Conservation (phyloP, 1,140 invertebrate genomes). For the Polyergus mexicanus region DNA sequence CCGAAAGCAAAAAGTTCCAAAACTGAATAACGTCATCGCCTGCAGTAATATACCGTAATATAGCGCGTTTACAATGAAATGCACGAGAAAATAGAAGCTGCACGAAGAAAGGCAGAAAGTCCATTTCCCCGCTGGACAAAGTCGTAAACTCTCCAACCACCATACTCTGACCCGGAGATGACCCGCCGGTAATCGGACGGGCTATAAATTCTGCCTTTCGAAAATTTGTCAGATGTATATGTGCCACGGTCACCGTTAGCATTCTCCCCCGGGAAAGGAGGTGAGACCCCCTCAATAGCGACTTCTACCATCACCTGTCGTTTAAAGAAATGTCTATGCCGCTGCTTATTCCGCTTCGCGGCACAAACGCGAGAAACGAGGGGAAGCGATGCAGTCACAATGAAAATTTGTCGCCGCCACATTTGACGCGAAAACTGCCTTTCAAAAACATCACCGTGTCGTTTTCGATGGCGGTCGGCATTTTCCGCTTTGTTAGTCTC, state of each 20-base stretch:
- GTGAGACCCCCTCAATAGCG: conserved; percentile 64
- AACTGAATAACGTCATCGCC: conserved; percentile 9
- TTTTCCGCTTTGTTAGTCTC: conserved; percentile 84
- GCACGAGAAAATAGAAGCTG: neutral
- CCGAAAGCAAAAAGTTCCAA: neutral
- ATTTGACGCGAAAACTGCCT: conserved; percentile 84
- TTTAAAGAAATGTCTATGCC: conserved; percentile 67
- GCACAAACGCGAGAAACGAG: conserved; percentile 45
- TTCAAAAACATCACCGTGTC: conserved; percentile 47
- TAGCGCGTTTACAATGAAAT: conserved; percentile 34
- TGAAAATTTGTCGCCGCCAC: conserved; percentile 85
- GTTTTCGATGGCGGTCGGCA: conserved; percentile 58
- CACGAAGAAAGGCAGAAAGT: conserved; percentile 29
- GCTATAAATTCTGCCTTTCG: conserved; percentile 74
- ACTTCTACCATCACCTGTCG: conserved; percentile 81
- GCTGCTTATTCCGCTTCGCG: conserved; percentile 51
- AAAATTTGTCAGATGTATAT: conserved; percentile 80
- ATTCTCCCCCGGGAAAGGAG: conserved; percentile 19
- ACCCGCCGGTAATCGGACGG: conserved; percentile 9
- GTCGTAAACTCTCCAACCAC: conserved; percentile 49
- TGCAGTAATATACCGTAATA: conserved; percentile 34
- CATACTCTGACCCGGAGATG: conserved; percentile 11
- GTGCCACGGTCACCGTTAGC: neutral
- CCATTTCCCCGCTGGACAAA: neutral
- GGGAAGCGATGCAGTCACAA: conserved; percentile 74